These are phyloP conservation scores for Sympetrum striolatum DNA, from an alignment of 2,888 invertebrate species.

Conservation along the genomic window DNA sequence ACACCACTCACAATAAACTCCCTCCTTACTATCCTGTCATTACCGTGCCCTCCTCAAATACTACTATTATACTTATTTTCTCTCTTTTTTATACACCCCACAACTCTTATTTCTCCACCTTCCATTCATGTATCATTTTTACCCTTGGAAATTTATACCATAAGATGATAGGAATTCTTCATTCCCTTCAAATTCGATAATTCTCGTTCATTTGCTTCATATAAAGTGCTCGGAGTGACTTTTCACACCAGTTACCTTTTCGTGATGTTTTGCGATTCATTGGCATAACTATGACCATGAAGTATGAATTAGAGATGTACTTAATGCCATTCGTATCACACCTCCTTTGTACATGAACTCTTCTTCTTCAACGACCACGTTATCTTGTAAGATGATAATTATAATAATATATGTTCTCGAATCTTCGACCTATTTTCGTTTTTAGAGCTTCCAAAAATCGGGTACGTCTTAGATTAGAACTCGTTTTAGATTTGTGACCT, in stretches of 20 bases:
- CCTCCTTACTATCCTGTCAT: slow-evolving; percentile 27
- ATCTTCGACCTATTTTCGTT: too few species aligned
- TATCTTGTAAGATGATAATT: too few species aligned
- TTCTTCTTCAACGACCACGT: too few species aligned
- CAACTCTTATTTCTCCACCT: background rate
- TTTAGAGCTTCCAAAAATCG: too few species aligned
- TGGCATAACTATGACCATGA: too few species aligned
- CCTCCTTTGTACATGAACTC: too few species aligned
- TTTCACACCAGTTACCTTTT: background rate
- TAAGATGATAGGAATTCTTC: background rate
- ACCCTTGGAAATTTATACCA: background rate
- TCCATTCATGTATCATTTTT: background rate
- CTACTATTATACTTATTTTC: background rate
- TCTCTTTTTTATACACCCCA: background rate
- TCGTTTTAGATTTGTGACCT: too few species aligned
- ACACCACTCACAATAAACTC: slow-evolving; percentile 30
- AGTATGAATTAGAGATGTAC: too few species aligned
- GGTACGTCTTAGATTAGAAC: too few species aligned
- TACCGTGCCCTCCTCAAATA: slow-evolving; percentile 4
- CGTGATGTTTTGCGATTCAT: too few species aligned
- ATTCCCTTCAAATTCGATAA: background rate
- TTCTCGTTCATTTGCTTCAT: background rate
- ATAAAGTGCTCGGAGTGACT: background rate
- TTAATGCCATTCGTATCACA: too few species aligned
- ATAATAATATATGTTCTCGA: too few species aligned